Conservation (phyloP, 2,797 vertebrate genomes). For the Megalops cyprinoides region DNA sequence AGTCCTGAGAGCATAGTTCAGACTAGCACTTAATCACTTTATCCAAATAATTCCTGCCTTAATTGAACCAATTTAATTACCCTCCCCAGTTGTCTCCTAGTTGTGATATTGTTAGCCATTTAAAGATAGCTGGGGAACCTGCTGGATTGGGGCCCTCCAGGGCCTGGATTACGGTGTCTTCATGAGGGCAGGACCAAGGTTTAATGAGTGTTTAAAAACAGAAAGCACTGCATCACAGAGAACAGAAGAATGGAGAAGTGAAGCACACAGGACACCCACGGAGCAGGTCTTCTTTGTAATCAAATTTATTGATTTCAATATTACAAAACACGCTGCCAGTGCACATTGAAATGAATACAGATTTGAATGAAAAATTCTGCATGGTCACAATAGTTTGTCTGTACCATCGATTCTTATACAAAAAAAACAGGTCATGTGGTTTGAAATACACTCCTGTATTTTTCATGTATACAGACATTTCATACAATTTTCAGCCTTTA, state of each 20-base stretch:
- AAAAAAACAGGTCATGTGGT: conserved; percentile 22
- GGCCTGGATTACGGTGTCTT: too few species aligned
- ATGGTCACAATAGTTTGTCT: conserved; percentile 59
- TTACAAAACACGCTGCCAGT: conserved; percentile 85
- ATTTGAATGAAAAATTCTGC: conserved; percentile 67
- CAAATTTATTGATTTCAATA: conserved; percentile 83
- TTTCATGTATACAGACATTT: background rate
- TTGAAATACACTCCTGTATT: background rate
- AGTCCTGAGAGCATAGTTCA: background rate
- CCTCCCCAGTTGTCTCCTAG: too few species aligned
- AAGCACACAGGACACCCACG: background rate
- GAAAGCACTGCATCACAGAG: too few species aligned
- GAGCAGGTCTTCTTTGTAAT: conserved; percentile 58
- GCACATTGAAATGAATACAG: conserved; percentile 75
- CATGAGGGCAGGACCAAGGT: background rate
- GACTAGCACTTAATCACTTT: background rate
- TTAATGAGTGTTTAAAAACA: background rate
- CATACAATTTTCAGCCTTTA: background rate
- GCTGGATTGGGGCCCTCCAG: too few species aligned
- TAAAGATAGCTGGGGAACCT: background rate
- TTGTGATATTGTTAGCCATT: too few species aligned
- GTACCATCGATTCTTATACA: conserved; percentile 4
- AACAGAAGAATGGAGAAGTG: background rate
- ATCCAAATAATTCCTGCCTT: background rate
- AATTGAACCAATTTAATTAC: background rate